Evolutionary conservation across 2,797 vertebrate species (phyloP), one percentile per base, ranked within the genome.

Genomic region (Knipowitschia caucasica): DNA sequence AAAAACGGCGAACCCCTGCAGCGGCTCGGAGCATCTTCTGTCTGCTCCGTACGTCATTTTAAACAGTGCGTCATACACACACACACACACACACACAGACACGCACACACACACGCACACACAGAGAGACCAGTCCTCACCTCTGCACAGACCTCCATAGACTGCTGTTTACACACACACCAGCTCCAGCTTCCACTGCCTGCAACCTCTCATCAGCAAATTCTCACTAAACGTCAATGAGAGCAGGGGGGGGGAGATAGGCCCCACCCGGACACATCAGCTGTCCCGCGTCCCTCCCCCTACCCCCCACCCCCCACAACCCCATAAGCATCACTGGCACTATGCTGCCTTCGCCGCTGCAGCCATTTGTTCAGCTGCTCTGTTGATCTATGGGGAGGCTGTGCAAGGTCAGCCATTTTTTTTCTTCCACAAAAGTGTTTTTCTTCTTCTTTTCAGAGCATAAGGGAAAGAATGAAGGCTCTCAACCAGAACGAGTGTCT

Each of bases 191-290:
- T 47, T n/a, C 11, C n/a, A 67, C 83, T 67, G 79, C 64, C 74
- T 56, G 86, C 68, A 77, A n/a, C 67, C 50, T 53, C 30, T 70
- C 72, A 86, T 91, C 90, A 89, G 91, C 90, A 83, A 64, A 82
- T 86, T 86, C 49, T 14, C 66, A 71, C 73, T 30, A 50, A 82
- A 76, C 57, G 55, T 65, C 80, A 81, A 88, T 78, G 83, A n/a
- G n/a, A n/a, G n/a, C n/a, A n/a, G n/a, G n/a, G n/a, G n/a, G n/a
- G n/a, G n/a, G 83, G 55, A 80, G 84, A 72, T 83, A 84, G 85
- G 86, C 76, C 63, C 69, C 69, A 54, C 72, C 70, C 64, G 46
- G 50, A 30, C 50, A 65, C 63, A 24, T 74, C 67, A 69, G 49
- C 73, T 56, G 53, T 53, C 21, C 35, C 49, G 8, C n/a, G n/a